Percentiles rank a stretch among this genome's conserved stretches.
Evolutionary conservation across 2,113 vertebrate species (phyloP).

Genomic region (Scopus umbretta): DNA sequence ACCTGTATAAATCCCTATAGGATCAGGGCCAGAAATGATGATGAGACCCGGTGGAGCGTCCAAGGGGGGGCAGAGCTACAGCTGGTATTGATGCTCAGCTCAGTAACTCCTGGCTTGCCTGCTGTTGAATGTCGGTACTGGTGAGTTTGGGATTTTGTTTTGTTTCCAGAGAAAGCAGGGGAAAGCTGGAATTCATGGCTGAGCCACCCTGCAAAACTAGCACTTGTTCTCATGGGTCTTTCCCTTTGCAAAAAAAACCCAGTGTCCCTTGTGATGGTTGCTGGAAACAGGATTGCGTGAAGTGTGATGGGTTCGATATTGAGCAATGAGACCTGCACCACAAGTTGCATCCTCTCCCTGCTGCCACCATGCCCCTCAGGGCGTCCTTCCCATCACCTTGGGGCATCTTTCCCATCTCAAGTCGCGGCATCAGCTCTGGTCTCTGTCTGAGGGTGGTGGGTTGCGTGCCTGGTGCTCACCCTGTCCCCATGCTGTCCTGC

Average conservation of each 20-base stretch:
- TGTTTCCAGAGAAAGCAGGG: background rate
- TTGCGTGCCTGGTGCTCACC: fast-evolving
- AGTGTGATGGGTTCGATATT: background rate
- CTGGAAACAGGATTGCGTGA: background rate
- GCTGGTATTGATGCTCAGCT: background rate
- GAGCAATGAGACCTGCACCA: background rate
- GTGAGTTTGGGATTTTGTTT: background rate
- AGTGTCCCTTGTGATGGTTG: fast-evolving
- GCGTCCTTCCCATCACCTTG: background rate
- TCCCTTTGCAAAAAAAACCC: background rate
- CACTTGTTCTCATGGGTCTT: background rate
- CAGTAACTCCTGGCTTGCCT: background rate
- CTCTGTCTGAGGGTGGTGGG: background rate
- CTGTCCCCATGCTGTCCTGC: too few species aligned
- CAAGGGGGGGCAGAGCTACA: fast-evolving
- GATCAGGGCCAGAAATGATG: background rate
- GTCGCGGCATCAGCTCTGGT: fast-evolving
- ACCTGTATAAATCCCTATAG: fast-evolving
- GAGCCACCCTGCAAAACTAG: background rate
- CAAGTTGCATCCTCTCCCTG: background rate
- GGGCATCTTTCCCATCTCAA: background rate
- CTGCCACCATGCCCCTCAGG: background rate
- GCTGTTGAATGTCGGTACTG: background rate
- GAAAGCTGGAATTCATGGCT: background rate
- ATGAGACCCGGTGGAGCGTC: background rate